Evolutionary conservation across 2,888 invertebrate species (phyloP).

Genomic region (Hyppa rectilinea): DNA sequence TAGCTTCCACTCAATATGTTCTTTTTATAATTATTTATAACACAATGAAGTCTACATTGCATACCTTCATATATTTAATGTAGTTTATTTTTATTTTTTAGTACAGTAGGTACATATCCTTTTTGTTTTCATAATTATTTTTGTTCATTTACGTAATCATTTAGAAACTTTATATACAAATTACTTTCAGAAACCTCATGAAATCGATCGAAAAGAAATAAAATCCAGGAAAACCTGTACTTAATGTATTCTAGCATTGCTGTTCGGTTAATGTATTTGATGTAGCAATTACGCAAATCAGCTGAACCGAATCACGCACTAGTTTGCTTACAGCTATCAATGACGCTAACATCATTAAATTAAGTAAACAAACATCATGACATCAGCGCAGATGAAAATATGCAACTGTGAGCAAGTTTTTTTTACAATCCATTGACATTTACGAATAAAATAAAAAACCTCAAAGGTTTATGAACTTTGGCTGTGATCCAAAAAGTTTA

Average conservation of each 20-base stretch:
- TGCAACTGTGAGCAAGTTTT: conserved; percentile 39
- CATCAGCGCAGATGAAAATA: conserved; percentile 49
- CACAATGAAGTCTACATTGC: conserved; percentile 23
- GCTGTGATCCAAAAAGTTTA: conserved; percentile 36
- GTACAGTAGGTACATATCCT: neutral
- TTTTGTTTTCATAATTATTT: conserved; percentile 7
- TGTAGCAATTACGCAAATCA: conserved; percentile 48
- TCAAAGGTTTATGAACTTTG: conserved; percentile 65
- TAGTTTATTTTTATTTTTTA: neutral
- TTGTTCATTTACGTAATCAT: neutral
- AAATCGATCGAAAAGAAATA: conserved; percentile 19
- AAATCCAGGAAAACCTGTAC: conserved; percentile 42
- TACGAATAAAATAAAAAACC: conserved; percentile 40
- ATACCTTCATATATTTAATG: conserved; percentile 8
- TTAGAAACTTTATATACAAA: conserved; percentile 8
- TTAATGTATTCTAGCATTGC: conserved; percentile 35
- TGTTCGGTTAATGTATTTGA: conserved; percentile 27
- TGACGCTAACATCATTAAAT: conserved; percentile 43
- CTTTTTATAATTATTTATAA: conserved; percentile 12
- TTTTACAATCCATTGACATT: conserved; percentile 57
- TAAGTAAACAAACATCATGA: conserved; percentile 59
- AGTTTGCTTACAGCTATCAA: conserved; percentile 42
- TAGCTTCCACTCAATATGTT: conserved; percentile 33
- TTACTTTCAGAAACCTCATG: conserved; percentile 35
- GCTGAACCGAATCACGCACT: conserved; percentile 54